These are phyloP conservation scores for Drosophila nr. perissopoda DNA, from an alignment of 2,888 invertebrate species.

Conservation along the genomic window DNA sequence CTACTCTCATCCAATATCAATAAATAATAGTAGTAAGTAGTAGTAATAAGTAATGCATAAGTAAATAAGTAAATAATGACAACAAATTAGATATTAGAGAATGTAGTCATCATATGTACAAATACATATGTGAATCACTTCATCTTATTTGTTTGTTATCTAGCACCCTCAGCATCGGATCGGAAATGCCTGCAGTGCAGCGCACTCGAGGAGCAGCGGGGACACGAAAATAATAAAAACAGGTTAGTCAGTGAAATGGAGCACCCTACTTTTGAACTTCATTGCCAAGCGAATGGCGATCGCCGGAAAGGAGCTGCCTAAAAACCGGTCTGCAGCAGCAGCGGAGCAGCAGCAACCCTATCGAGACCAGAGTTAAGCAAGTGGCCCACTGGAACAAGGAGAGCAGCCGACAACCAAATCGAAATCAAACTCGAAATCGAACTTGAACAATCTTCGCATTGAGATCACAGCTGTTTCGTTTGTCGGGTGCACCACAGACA, in stretches of 20 bases:
- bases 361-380: conserved; percentile 43
- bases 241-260: conserved; percentile 74
- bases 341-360: conserved; percentile 60
- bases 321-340: conserved; percentile 65
- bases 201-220: conserved; percentile 10
- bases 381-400: conserved; percentile 67
- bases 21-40: background rate
- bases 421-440: background rate
- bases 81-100: background rate
- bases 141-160: background rate
- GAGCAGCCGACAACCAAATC: conserved; percentile 33
- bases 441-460: conserved; percentile 1
- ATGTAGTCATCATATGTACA: background rate
- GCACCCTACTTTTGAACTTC: conserved; percentile 76
- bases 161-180: conserved; percentile 7
- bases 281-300: conserved; percentile 67
- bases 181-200: conserved; percentile 41
- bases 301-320: conserved; percentile 53
- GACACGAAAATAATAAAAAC: conserved; percentile 46
- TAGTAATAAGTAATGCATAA: too few relatives aligned
- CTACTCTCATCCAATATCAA: background rate
- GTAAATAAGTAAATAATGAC: background rate
- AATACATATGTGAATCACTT: background rate
- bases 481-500: conserved; percentile 34
- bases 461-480: conserved; percentile 16